Evolutionary conservation across 2,888 invertebrate genomes (phyloP).

Genomic region (Odontocerum albicorne): DNA sequence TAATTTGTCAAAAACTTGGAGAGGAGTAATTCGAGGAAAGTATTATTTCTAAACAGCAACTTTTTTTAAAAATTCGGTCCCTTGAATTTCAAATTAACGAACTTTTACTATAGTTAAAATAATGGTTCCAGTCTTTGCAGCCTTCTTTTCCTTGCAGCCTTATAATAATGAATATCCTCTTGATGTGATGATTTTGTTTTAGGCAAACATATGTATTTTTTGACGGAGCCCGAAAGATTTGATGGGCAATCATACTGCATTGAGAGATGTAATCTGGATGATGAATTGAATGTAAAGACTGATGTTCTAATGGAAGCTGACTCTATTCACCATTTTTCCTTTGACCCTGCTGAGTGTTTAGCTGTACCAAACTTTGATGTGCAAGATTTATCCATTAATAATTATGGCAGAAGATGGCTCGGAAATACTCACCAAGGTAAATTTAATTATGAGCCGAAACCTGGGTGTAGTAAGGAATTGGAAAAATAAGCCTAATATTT

Average conservation of each 20-base stretch:
- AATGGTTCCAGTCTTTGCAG: too few species aligned
- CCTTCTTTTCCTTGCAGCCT: too few species aligned
- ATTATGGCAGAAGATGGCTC: slow-evolving; percentile 27
- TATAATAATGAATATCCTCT: too few species aligned
- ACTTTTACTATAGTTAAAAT: too few species aligned
- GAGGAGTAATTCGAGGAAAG: too few species aligned
- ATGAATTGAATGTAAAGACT: slow-evolving; percentile 2
- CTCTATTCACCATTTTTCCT: slow-evolving; percentile 7
- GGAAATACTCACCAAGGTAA: not conserved
- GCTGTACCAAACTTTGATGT: slow-evolving; percentile 20
- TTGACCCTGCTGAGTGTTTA: slow-evolving; percentile 25
- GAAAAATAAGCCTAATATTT: too few species aligned
- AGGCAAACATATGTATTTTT: slow-evolving; percentile 25
- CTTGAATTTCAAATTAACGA: too few species aligned
- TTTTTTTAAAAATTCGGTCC: too few species aligned
- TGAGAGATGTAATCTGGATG: slow-evolving; percentile 15
- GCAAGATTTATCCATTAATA: slow-evolving; percentile 23
- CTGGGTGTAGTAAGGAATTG: too few species aligned
- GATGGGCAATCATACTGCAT: slow-evolving; percentile 15
- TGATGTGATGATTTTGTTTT: too few species aligned
- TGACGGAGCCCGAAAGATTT: slow-evolving; percentile 18
- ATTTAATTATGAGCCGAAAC: not conserved
- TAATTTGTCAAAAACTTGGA: too few species aligned
- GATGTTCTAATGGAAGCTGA: slow-evolving; percentile 16
- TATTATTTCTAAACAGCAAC: too few species aligned